A percentile compares a stretch with the other conserved stretches of the same genome.
phyloP scores from a whole-genome alignment of 2,113 vertebrate species.

The Misgurnus mizolepis region DNA sequence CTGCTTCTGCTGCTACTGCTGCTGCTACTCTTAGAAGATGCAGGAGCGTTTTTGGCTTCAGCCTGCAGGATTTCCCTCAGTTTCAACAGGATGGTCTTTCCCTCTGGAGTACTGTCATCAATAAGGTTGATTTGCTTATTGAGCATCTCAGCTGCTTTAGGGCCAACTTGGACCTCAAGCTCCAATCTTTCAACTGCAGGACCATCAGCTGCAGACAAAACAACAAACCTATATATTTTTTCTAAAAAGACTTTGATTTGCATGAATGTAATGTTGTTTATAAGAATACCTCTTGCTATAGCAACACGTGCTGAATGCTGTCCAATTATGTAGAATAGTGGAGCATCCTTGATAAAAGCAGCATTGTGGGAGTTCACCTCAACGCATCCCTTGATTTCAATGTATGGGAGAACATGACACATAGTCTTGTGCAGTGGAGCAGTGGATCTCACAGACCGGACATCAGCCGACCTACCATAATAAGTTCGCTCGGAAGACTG shows the following conservation, averaged over 20 bases:
- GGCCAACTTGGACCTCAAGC: constrained; percentile 75
- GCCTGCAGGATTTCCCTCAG: constrained; percentile 72
- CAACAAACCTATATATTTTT: neutral
- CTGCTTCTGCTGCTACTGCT: constrained; percentile 40
- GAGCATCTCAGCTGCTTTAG: constrained; percentile 74
- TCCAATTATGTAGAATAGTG: constrained; percentile 70
- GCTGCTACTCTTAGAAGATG: constrained; percentile 48
- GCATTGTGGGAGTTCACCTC: constrained; percentile 65
- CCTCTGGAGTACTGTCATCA: constrained; percentile 54
- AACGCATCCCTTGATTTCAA: constrained; percentile 72
- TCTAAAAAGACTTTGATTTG: neutral
- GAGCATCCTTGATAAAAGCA: constrained; percentile 57
- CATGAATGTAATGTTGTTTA: neutral
- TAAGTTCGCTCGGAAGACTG: constrained; percentile 56
- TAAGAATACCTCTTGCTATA: constrained; percentile 70
- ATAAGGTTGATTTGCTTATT: constrained; percentile 62
- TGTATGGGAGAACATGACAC: constrained; percentile 57
- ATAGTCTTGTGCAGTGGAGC: constrained; percentile 54
- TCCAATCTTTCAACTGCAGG: constrained; percentile 74
- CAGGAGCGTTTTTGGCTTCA: constrained; percentile 43
- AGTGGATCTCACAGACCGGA: neutral
- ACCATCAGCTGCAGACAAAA: constrained; percentile 63
- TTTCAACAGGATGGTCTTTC: constrained; percentile 66
- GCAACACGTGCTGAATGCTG: constrained; percentile 64
- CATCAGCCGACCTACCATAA: constrained; percentile 27